Evolutionary conservation across 64 coral and sea anemone genomes (phyloP), one percentile per base, ranked within the genome.

Genomic region (Trachythela sp.): DNA sequence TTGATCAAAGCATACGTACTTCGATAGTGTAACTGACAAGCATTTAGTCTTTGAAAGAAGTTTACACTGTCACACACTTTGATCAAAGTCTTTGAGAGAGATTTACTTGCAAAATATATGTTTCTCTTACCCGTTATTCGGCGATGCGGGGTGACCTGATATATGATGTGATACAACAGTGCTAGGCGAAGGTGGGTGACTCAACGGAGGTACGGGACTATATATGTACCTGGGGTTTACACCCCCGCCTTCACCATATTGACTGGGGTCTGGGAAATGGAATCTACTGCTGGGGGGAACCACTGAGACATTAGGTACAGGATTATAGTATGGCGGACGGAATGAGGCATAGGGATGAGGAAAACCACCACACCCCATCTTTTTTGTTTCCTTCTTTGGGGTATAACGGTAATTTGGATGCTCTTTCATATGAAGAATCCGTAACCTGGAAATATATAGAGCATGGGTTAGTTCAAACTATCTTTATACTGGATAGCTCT

Each of bases 351-450:
- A 80, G 31, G 75, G 75, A 18, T 80, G 75, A 4, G 75, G 75
- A 18, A 34, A 37, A 39, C 75, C 75, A 5, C 20, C 75, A 35
- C 93, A 84, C 37, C 54, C 36, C 86, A 86, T 77, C 96, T 91
- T 4, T 95, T 94, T 87, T 87, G 48, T 71, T 84, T 77, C 9
- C 85, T 83, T 86, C 93, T 92, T 92, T 45, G 96, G 96, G 0
- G 96, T 99, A 54, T 99, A 99, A 6, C 96, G 84, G 34, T 99
- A 99, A 68, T 99, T 99, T 0, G 96, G 96, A 80, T 99, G 94
- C 36, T 99, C 94, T 14, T 99, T 99, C 96, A 99, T 99, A 36
- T 99, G 96, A 33, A 94, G 89, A 71, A 99, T 99, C 45, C 96
- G 77, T 20, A 99, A 30, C 31, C 75, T 64, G 22, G 24, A 26